Evolutionary conservation across 2,888 invertebrate species (phyloP).

Genomic region (Mimachlamys varia): DNA sequence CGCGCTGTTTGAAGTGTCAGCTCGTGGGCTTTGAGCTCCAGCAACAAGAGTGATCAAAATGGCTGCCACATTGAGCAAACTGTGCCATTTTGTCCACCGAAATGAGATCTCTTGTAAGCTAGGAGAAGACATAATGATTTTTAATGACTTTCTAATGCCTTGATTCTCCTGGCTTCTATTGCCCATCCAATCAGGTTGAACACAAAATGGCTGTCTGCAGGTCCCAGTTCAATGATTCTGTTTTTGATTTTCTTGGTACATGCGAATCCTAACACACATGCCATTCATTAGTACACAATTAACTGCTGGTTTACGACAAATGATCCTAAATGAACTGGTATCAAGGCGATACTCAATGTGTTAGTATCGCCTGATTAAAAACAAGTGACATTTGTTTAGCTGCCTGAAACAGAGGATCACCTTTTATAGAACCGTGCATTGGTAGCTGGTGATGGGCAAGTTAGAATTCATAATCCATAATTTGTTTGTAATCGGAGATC

Average conservation of each 20-base stretch:
- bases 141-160: not conserved
- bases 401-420: not conserved
- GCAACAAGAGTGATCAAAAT: conserved; percentile 11
- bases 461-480: too few relatives aligned
- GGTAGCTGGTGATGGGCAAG: too few relatives aligned
- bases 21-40: not conserved
- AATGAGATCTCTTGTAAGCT: conserved; percentile 3
- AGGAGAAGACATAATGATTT: not conserved
- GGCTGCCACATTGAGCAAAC: not conserved
- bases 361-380: not conserved
- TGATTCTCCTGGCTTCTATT: not conserved
- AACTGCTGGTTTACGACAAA: not conserved
- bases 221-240: not conserved
- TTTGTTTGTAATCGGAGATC: too few relatives aligned
- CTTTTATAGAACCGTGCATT: not conserved
- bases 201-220: not conserved
- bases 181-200: not conserved
- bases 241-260: not conserved
- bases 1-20: conserved; percentile 20
- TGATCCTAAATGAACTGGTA: not conserved
- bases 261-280: not conserved
- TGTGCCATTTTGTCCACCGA: not conserved
- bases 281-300: not conserved
- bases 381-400: not conserved
- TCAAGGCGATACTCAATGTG: not conserved